Evolutionary conservation across 2,113 vertebrate genomes (phyloP), one percentile per base, ranked within the genome.

Genomic region (Brachypodius melanocephalos): DNA sequence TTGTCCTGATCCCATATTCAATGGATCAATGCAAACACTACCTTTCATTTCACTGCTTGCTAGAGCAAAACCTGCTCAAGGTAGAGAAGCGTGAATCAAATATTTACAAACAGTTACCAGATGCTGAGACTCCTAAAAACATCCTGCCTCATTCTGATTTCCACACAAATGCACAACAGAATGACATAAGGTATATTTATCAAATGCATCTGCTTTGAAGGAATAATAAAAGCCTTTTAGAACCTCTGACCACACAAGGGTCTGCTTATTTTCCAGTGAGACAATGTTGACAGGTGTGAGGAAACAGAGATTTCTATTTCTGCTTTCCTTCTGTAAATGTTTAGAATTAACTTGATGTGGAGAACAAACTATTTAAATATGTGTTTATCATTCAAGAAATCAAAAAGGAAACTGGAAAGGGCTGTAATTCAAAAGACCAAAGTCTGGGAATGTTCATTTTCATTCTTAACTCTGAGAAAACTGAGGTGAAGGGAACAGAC

Each of bases 21-120:
- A 17, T 29, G 57, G 69, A 88, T 31, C 57, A 85, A 43, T 11
- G 31, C 28, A 76, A 63, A 73, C 32, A 21, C 45, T 74, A 12
- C 28, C 13, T 26, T 28, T 63, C 22, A 31, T 21, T 77, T 62
- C 48, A 34, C 26, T 28, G 40, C 24, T 42, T 93, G 48, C 49
- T 65, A 59, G 57, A 89, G 79, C 9, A 78, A 24, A 36, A 22
- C 45, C 38, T 81, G 68, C 49, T 49, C 77, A 51, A 95, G 57
- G 55, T 67, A 89, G 18, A 69, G 48, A 94, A 88, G 29, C 12
- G 25, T 77, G 62, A 97, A 59, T 74, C 59, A 86, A 77, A 89
- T 82, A 75, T 89, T 87, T 68, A 55, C 94, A 72, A 55, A 91
- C 16, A 96, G 24, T 82, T 76, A 72, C 86, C 83, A 97, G 95